A percentile compares a stretch with the other conserved stretches of the same genome.
phyloP scores from a whole-genome alignment of 2,113 vertebrate genomes.

The Benthochromis sp. region DNA sequence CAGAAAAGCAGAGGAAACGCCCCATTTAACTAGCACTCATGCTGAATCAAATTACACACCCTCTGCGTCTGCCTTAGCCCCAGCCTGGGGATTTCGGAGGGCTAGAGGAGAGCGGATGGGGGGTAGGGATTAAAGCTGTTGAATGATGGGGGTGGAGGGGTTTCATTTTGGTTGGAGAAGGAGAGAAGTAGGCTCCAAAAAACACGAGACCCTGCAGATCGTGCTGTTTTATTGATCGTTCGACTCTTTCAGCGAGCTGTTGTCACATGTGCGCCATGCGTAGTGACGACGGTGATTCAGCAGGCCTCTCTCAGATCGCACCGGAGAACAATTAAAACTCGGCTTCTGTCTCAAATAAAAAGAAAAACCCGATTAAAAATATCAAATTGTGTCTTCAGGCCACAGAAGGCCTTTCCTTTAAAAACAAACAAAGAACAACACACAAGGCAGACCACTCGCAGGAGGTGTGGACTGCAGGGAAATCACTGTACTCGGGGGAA shows the following conservation, averaged over 20 bases:
- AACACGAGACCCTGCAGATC: conserved; percentile 22
- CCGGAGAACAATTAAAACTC: background rate
- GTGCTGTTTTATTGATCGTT: conserved; percentile 31
- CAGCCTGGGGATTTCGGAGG: conserved; percentile 60
- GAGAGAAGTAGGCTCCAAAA: conserved; percentile 6
- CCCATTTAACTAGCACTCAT: conserved; percentile 71
- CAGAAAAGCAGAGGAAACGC: conserved; percentile 71
- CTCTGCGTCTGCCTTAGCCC: conserved; percentile 62
- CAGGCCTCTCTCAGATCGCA: background rate
- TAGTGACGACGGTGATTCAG: conserved; percentile 7
- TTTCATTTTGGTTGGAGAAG: conserved; percentile 16
- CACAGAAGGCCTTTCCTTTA: background rate
- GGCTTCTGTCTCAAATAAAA: conserved; percentile 32
- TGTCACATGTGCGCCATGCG: conserved; percentile 25
- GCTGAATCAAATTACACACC: conserved; percentile 77
- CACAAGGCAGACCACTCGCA: background rate
- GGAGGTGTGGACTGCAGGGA: background rate
- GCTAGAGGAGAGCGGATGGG: conserved; percentile 27
- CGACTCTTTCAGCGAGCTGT: conserved; percentile 20
- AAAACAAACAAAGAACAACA: background rate
- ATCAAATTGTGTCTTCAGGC: background rate
- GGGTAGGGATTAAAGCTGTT: conserved; percentile 62
- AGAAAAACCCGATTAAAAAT: background rate
- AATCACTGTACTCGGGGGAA: conserved; percentile 5
- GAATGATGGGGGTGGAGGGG: conserved; percentile 25